phyloP scores from a whole-genome alignment of 2,797 vertebrate genomes.

The Sarcoramphus papa region DNA sequence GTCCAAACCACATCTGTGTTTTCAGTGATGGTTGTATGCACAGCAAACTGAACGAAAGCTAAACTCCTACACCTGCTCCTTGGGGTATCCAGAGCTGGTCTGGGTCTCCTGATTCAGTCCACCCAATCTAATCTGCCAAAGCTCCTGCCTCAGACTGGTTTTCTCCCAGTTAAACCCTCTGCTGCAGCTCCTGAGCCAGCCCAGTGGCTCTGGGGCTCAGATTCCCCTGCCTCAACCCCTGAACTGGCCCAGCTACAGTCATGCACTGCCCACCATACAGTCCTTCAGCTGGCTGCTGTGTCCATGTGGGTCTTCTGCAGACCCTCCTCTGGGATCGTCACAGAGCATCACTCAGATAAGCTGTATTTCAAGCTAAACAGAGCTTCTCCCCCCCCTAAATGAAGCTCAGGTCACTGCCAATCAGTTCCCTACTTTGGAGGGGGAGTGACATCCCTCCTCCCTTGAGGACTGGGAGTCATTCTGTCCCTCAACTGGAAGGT shows the following conservation, averaged over 20 bases:
- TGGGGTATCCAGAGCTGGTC: not conserved
- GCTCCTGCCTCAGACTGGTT: not conserved
- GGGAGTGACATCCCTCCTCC: not conserved
- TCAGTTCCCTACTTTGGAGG: not conserved
- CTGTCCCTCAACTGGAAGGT: not conserved
- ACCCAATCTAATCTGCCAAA: not conserved
- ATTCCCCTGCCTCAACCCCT: not conserved
- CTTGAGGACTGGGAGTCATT: not conserved
- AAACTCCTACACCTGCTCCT: rapidly evolving
- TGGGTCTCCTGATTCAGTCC: not conserved
- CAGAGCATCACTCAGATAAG: not conserved
- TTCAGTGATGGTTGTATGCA: not conserved
- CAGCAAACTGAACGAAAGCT: not conserved
- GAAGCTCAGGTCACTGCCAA: not conserved
- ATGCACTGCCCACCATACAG: rapidly evolving
- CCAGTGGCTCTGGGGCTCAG: rapidly evolving
- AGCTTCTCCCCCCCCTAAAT: not conserved
- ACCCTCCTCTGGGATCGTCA: not conserved
- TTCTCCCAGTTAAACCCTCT: not conserved
- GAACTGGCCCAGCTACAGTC: not conserved
- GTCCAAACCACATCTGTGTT: not conserved
- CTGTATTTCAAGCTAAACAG: not conserved
- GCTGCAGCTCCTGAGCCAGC: not conserved
- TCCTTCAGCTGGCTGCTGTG: not conserved
- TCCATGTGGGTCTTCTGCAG: not conserved